These are phyloP conservation scores for Calameuta pallipes DNA, from an alignment of 2,888 invertebrate species.

Conservation along the genomic window DNA sequence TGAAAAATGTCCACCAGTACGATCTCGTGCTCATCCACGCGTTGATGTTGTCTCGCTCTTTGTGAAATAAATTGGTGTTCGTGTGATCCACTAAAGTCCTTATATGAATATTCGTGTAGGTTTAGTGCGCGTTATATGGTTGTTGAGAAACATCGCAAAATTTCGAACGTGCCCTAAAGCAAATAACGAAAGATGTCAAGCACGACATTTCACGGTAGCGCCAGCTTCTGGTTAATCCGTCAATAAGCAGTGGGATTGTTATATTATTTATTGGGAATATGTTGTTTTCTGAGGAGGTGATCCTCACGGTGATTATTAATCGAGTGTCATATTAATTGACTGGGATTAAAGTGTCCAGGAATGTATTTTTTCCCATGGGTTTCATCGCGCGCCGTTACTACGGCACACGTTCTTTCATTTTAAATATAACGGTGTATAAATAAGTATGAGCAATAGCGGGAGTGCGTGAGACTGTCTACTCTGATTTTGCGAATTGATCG, in stretches of 20 bases:
- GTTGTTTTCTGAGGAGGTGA: neutral
- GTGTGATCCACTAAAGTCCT: neutral
- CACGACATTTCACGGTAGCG: conserved; percentile 46
- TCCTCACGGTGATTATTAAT: neutral
- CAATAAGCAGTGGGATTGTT: conserved; percentile 14
- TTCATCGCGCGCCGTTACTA: neutral
- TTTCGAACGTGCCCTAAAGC: neutral
- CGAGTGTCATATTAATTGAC: neutral
- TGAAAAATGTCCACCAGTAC: conserved; percentile 34
- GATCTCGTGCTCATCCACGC: neutral
- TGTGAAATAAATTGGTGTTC: neutral
- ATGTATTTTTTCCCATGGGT: neutral
- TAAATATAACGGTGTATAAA: conserved; percentile 67
- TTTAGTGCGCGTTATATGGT: neutral
- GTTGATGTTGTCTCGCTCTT: neutral
- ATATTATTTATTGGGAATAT: conserved; percentile 5
- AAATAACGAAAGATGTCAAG: conserved; percentile 36
- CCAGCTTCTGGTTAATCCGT: conserved; percentile 44
- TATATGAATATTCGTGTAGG: neutral
- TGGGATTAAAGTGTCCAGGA: neutral
- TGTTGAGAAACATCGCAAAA: neutral
- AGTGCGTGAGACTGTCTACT: conserved; percentile 58
- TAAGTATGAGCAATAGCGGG: conserved; percentile 67
- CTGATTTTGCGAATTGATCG: conserved; percentile 45
- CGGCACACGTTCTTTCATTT: conserved; percentile 58